phyloP scores from a whole-genome alignment of 2,797 vertebrate species.

The Streptopelia turtur region DNA sequence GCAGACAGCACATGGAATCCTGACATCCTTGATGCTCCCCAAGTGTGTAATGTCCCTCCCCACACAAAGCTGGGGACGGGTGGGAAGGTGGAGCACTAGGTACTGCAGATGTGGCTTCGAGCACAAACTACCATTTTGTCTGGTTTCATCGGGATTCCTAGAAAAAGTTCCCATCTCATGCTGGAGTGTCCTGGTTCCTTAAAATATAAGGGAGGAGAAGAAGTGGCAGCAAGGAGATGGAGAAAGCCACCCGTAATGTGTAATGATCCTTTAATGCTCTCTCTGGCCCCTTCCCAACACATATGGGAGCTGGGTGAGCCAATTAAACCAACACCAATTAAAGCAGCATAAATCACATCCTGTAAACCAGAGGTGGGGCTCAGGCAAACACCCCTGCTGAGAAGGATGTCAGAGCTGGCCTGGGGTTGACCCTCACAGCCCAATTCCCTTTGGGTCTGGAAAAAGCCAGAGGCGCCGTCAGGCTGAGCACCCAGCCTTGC shows the following conservation, averaged over 20 bases:
- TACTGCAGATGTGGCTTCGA: not conserved
- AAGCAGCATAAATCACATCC: constrained; percentile 58
- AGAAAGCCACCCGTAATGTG: not conserved
- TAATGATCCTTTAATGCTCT: constrained; percentile 55
- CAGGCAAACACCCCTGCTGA: not conserved
- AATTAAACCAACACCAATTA: constrained; percentile 61
- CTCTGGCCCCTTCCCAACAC: constrained; percentile 52
- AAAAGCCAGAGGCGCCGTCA: not conserved
- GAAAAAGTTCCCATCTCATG: not conserved
- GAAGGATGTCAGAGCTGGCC: constrained; percentile 7
- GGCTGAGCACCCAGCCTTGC: not conserved
- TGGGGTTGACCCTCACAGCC: not conserved
- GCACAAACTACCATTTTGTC: not conserved
- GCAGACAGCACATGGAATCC: not conserved
- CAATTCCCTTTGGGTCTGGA: not conserved
- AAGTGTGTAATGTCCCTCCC: not conserved
- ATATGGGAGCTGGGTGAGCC: constrained; percentile 59
- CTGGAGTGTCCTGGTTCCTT: not conserved
- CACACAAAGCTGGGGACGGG: not conserved
- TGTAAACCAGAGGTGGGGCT: constrained; percentile 53
- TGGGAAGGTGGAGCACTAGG: not conserved
- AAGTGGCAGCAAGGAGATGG: not conserved
- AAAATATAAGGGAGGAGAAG: not conserved
- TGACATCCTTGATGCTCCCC: not conserved
- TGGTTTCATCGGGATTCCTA: not conserved